Evolutionary conservation across 2,797 vertebrate species (phyloP).

Genomic region (Brachyrhaphis roseni): DNA sequence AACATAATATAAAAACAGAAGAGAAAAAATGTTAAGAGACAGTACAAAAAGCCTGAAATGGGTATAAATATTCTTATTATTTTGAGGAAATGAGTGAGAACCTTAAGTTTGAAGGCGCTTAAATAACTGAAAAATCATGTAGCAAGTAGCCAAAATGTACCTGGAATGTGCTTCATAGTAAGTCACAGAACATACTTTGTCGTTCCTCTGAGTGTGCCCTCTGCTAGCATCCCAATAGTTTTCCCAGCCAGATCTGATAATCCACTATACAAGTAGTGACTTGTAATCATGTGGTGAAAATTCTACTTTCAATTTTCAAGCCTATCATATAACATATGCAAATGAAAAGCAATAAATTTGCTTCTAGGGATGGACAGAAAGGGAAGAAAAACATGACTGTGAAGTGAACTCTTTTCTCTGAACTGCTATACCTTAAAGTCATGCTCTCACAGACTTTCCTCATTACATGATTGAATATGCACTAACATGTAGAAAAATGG

Average conservation of each 20-base stretch:
- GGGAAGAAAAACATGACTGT: background rate
- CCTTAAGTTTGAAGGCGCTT: background rate
- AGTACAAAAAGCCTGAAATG: background rate
- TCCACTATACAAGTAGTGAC: background rate
- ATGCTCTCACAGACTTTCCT: background rate
- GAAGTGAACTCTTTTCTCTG: background rate
- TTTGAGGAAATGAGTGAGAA: background rate
- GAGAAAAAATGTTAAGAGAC: background rate
- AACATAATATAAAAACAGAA: background rate
- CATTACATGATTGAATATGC: slow-evolving; percentile 6
- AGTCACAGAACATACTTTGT: background rate
- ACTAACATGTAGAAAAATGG: slow-evolving; percentile 15
- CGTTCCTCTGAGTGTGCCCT: background rate
- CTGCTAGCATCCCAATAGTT: background rate
- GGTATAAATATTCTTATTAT: too few relatives aligned
- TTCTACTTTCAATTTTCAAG: background rate
- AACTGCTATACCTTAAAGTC: background rate
- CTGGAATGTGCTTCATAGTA: background rate
- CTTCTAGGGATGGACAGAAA: background rate
- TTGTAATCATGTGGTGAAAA: background rate
- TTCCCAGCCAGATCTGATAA: background rate
- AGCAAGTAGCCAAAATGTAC: background rate
- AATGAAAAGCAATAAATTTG: background rate
- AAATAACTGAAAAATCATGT: background rate
- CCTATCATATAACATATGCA: background rate